Percentiles rank a stretch among this genome's conserved stretches.
Conservation (phyloP, 2,797 vertebrate species). For the Chlorospingus flavigularis region DNA sequence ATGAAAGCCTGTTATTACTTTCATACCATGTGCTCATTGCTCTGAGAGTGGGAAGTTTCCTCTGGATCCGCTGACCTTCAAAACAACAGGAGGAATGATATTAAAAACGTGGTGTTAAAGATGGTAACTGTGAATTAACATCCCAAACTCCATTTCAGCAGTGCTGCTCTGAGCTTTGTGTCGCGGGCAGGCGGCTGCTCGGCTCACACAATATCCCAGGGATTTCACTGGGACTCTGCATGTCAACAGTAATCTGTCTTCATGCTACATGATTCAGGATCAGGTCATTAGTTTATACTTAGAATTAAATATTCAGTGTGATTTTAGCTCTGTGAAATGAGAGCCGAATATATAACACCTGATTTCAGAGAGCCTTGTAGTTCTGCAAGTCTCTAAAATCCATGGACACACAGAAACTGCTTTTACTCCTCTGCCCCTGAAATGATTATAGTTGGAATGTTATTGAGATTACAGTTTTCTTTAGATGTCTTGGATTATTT, state of each 20-base stretch:
- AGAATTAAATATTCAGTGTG: slow-evolving; percentile 64
- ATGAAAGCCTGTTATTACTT: background rate
- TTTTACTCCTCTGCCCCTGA: background rate
- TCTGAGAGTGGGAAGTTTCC: background rate
- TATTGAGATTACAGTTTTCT: slow-evolving; percentile 19
- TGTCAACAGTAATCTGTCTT: slow-evolving; percentile 61
- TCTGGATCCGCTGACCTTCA: slow-evolving; percentile 22
- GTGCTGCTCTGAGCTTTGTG: background rate
- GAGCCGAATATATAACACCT: slow-evolving; percentile 25
- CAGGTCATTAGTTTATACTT: slow-evolving; percentile 62
- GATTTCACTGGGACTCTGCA: slow-evolving; percentile 35
- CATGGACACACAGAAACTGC: background rate
- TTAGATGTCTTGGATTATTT: slow-evolving; percentile 48
- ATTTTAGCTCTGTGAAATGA: slow-evolving; percentile 40
- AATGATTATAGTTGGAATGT: background rate
- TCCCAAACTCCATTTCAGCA: background rate
- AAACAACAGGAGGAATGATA: background rate
- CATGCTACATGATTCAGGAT: slow-evolving; percentile 40
- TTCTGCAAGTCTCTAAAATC: background rate
- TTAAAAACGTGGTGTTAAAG: background rate
- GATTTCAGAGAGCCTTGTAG: background rate
- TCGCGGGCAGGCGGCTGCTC: background rate
- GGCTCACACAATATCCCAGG: slow-evolving; percentile 36
- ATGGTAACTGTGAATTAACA: slow-evolving; percentile 20
- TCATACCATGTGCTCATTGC: background rate